Evolutionary conservation across 2,888 invertebrate species (phyloP).

Genomic region (Belgica antarctica): DNA sequence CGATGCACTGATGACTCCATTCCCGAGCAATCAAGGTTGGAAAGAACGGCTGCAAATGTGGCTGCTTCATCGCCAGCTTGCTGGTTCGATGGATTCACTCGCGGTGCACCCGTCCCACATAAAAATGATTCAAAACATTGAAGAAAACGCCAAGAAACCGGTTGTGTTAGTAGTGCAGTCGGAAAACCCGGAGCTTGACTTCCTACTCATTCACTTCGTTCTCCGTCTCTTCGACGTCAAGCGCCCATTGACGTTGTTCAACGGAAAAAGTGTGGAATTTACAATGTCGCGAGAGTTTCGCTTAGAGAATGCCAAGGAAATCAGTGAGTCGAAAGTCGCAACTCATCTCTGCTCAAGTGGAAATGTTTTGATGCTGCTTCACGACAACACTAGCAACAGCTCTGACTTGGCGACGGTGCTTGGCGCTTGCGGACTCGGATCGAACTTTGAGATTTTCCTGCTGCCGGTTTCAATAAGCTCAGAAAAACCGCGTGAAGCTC

Average conservation of each 20-base stretch:
- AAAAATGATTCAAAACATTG: conserved; percentile 25
- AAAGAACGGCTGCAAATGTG: too few relatives aligned
- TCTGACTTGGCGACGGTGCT: background rate
- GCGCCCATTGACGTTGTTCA: background rate
- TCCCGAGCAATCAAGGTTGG: too few relatives aligned
- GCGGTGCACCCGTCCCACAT: conserved; percentile 27
- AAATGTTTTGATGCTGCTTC: background rate
- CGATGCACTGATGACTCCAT: background rate
- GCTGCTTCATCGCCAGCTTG: background rate
- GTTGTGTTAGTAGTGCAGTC: conserved; percentile 20
- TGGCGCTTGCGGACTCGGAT: background rate
- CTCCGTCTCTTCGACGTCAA: background rate
- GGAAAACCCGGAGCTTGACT: background rate
- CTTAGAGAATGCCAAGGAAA: background rate
- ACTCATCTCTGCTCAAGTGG: background rate
- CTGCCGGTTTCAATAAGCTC: conserved; percentile 27
- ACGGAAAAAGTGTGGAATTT: too few relatives aligned
- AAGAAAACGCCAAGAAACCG: background rate
- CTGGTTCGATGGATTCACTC: background rate
- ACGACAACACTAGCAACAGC: background rate
- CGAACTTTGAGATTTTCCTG: background rate
- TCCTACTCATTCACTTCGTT: background rate
- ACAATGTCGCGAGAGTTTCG: background rate
- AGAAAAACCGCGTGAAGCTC: background rate
- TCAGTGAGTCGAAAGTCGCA: background rate